Percentiles rank a stretch among this genome's conserved stretches.
Conservation (phyloP, 2,797 vertebrate species). For the Betta splendens region DNA sequence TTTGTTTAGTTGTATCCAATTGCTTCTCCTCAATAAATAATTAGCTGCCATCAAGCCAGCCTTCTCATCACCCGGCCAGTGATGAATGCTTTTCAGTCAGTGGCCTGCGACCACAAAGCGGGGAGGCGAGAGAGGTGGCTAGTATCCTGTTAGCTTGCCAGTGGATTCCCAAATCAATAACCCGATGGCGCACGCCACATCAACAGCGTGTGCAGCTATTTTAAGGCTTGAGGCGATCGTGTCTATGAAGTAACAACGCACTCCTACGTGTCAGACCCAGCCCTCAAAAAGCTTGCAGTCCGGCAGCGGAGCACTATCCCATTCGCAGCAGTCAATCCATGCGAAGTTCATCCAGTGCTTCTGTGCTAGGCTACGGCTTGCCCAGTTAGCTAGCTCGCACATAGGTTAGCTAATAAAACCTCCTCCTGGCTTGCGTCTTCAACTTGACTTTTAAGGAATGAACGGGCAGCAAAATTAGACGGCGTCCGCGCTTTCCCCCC, state of each 20-base stretch:
- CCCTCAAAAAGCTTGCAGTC: conserved; percentile 22
- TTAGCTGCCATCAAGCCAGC: conserved; percentile 68
- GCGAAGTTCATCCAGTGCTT: conserved; percentile 72
- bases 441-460: conserved; percentile 41
- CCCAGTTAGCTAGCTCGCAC: conserved; percentile 51
- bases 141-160: conserved; percentile 75
- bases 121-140: conserved; percentile 68
- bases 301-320: conserved; percentile 34
- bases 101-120: conserved; percentile 82
- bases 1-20: conserved; percentile 41
- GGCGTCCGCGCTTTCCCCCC: conserved; percentile 16
- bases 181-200: conserved; percentile 56
- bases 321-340: conserved; percentile 52
- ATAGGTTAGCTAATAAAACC: conserved; percentile 59
- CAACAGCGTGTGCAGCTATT: conserved; percentile 55
- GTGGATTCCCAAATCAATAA: conserved; percentile 66
- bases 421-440: conserved; percentile 45
- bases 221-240: conserved; percentile 29
- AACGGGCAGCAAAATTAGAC: neutral
- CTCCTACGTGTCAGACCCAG: conserved; percentile 39
- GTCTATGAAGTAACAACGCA: conserved; percentile 18
- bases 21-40: conserved; percentile 60
- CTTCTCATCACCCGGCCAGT: conserved; percentile 52
- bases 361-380: conserved; percentile 64
- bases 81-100: conserved; percentile 63